Evolutionary conservation across 1,140 invertebrate genomes (phyloP).

Genomic region (Daktulosphaira vitifoliae): DNA sequence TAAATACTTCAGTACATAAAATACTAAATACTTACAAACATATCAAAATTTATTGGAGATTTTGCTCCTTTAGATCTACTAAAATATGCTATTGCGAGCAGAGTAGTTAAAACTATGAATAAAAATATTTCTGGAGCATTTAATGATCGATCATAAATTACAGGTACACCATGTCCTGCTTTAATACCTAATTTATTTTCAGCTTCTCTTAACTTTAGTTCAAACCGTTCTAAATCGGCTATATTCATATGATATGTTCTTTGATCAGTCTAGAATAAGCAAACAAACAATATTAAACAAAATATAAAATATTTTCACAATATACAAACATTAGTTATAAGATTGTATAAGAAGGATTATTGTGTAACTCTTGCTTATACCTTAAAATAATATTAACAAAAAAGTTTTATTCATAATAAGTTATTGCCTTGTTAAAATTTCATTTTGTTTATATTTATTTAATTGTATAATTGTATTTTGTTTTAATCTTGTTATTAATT

Average conservation of each 20-base stretch:
- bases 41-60: slow-evolving; percentile 50
- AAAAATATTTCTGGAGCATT: slow-evolving; percentile 59
- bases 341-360: too few relatives aligned
- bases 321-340: too few relatives aligned
- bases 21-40: slow-evolving; percentile 71
- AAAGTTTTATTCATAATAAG: too few relatives aligned
- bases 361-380: too few relatives aligned
- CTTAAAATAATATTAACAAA: too few relatives aligned
- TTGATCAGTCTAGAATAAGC: slow-evolving; percentile 51
- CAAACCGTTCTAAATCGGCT: slow-evolving; percentile 70
- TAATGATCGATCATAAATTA: slow-evolving; percentile 65
- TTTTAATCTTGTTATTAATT: too few relatives aligned
- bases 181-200: slow-evolving; percentile 71
- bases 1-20: too few relatives aligned
- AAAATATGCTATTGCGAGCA: slow-evolving; percentile 38
- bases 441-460: too few relatives aligned
- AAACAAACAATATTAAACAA: too few relatives aligned
- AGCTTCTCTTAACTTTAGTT: slow-evolving; percentile 74
- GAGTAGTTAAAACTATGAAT: slow-evolving; percentile 48
- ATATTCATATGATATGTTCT: slow-evolving; percentile 72
- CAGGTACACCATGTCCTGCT: slow-evolving; percentile 57
- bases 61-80: slow-evolving; percentile 35
- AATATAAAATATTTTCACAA: too few relatives aligned
- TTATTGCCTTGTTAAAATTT: too few relatives aligned
- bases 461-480: too few relatives aligned